Evolutionary conservation across 2,888 invertebrate species (phyloP), one percentile per base, ranked within the genome.

Genomic region (Germaria angustata): DNA sequence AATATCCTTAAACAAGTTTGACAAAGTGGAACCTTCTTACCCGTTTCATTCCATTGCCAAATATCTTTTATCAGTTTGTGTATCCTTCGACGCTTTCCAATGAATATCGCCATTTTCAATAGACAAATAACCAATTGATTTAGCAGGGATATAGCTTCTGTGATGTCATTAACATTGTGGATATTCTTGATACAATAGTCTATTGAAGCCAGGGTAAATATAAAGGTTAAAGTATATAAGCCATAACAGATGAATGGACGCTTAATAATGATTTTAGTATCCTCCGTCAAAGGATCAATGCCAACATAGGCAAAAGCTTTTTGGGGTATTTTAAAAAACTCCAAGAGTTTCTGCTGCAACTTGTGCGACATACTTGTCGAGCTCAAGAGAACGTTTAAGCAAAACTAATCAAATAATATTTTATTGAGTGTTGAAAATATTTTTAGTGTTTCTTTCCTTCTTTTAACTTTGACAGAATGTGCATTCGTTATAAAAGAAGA

Each of bases 121-220:
- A 66, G n/a, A 24, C 20, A 17, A 22, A 76, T 49, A 17, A 76
- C 3, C 34, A 66, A 49, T 49, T 66, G 75, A 76, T 66, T 66
- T 20, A 76, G 24, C n/a, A 76, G 9, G 5, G 57, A 57, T 28
- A 76, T 11, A 5, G 46, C 2, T 20, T 24, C 2, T 13, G 57
- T 66, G n/a, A 57, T 39, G 9, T 66, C 57, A 39, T 66, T 39
- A 7, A 63, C 32, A 2, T 55, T 13, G 20, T 78, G 28, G 1
- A 46, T 1, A 66, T 76, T 57, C 13, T 28, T 36, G 2, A 57
- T 5, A 24, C 51, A 51, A 32, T 46, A 75, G 61, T 75, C 68
- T 20, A 68, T 41, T 0, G 32, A n/a, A 13, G 22, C 22, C 22
- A 65, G 7, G 2, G 15, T 15, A 49, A 71, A 66, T 0, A 73